phyloP scores from a whole-genome alignment of 2,113 vertebrate genomes.

The Erpornis zantholeuca region DNA sequence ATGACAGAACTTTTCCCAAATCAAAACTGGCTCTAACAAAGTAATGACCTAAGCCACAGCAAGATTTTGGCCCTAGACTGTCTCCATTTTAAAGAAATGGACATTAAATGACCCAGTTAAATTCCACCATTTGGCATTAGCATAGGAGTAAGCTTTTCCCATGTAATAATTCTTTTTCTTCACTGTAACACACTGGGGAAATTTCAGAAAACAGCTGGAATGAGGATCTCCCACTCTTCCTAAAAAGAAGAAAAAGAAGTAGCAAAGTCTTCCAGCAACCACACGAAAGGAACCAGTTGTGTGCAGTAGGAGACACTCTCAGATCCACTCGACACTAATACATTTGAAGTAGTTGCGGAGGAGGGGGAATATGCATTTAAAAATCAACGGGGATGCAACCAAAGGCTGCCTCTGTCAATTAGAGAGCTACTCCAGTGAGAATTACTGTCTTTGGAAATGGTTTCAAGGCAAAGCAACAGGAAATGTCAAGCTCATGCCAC shows the following conservation, averaged over 20 bases:
- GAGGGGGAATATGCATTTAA: neutral
- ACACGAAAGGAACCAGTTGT: neutral
- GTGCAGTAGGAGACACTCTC: neutral
- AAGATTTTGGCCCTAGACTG: neutral
- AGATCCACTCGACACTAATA: neutral
- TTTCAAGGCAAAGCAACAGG: neutral
- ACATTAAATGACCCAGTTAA: neutral
- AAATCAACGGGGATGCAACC: neutral
- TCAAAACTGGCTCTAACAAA: neutral
- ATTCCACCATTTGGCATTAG: neutral
- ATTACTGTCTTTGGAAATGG: neutral
- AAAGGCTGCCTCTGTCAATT: neutral
- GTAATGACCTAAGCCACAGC: neutral
- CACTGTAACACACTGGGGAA: neutral
- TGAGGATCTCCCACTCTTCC: neutral
- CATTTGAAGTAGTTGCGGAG: neutral
- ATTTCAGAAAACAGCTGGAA: slow-evolving; percentile 34
- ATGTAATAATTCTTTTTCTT: neutral
- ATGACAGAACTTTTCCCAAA: neutral
- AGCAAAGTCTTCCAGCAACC: neutral
- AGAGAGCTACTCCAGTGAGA: neutral
- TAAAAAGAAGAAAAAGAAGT: neutral
- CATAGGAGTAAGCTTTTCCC: neutral
- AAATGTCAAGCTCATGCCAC: slow-evolving; percentile 2
- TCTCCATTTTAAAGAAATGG: neutral